These are phyloP conservation scores for Zaprionus ghesquierei DNA, from an alignment of 1,140 invertebrate genomes.

Conservation along the genomic window DNA sequence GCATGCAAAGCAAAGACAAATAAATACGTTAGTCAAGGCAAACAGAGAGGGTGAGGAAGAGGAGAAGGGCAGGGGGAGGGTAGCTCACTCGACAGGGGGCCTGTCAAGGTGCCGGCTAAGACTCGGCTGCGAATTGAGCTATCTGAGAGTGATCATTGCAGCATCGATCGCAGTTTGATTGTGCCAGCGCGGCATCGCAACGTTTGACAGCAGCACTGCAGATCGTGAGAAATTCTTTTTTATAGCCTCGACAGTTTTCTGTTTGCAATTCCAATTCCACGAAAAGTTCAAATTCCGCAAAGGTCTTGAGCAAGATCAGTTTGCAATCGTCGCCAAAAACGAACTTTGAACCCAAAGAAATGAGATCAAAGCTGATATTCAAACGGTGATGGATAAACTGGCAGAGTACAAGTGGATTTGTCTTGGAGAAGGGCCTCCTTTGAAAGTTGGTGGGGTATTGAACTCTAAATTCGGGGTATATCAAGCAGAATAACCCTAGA, in stretches of 20 bases:
- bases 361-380: not conserved
- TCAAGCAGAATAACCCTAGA: too few relatives aligned
- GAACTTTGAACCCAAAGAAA: not conserved
- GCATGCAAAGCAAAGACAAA: constrained; percentile 50
- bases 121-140: constrained; percentile 42
- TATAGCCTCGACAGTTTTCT: not conserved
- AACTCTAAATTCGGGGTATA: too few relatives aligned
- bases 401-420: not conserved
- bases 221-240: constrained; percentile 63
- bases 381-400: not conserved
- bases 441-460: not conserved
- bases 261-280: constrained; percentile 4
- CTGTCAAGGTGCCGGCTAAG: constrained; percentile 26
- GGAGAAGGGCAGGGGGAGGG: not conserved
- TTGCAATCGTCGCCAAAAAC: not conserved
- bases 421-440: not conserved
- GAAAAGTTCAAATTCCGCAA: constrained; percentile 20
- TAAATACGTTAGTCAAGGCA: constrained; percentile 14
- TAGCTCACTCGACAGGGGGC: not conserved
- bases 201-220: constrained; percentile 45
- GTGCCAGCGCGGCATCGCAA: constrained; percentile 48
- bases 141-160: constrained; percentile 42
- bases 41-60: not conserved
- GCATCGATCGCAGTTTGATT: constrained; percentile 58
- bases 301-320: not conserved